Base-by-base conservation (phyloP, 2,888 invertebrate genomes). In the Tillus elongatus region DNA sequence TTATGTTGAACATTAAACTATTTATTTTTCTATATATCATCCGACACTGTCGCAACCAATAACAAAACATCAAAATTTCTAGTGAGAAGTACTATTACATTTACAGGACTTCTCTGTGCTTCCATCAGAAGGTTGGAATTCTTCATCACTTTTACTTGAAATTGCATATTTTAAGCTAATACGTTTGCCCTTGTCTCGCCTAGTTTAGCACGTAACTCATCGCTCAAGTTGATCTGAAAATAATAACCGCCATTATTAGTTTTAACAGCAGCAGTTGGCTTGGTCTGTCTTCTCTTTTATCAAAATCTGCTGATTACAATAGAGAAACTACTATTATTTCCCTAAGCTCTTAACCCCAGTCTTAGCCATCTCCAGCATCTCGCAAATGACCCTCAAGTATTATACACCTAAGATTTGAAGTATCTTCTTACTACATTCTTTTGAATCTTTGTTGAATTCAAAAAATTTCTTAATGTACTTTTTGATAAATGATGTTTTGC, bases 381-480 rank as follows among this genome's bases (percentile, higher is more conserved):
- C 80, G 59, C 83, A 82, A 56, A 85, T 72, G 39, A 70, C 72
- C 47, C 82, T 78, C 41, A 87, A 61, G 47, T 75, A 72, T 56
- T 79, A 76, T 46, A 74, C 66, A 52, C 80, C 81, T 48, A 68
- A 57, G 67, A 79, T 75, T 46, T 71, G 65, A 14, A 82, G 73
- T 9, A 79, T 63, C 61, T 83, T 84, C 55, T 78, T 80, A 52
- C 79, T 77, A 64, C 79, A 85, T 43, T 85, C 84, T 10, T 78
- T 68, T 1, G 83, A 80, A 52, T 80, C 80, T 51, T 77, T 75
- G 32, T 76, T 73, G 68, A 86, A 88, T 51, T 81, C 77, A 63
- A 86, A 89, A 3, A 89, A 89, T 58, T 79, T 78, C 53, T 82
- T 75, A 35, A 89, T 74, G 62, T 86, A 85, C 46, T 80, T 80